These are phyloP conservation scores for Ammodytes dubius DNA, from an alignment of 2,113 vertebrate genomes.

Conservation along the genomic window DNA sequence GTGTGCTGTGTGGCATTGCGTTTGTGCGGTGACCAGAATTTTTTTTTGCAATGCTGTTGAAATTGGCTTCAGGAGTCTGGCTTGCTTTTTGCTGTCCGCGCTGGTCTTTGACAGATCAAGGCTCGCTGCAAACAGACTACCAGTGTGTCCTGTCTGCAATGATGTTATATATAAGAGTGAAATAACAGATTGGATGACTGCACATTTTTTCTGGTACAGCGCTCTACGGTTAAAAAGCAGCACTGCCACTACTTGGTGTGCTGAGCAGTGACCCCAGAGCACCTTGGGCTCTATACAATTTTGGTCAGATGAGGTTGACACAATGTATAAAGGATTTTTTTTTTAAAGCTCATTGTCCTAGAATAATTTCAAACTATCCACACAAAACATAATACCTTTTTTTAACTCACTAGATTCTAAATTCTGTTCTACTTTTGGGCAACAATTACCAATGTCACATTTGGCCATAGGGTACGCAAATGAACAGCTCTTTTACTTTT, in stretches of 20 bases:
- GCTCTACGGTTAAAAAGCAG: not conserved
- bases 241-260: not conserved
- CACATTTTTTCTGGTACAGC: not conserved
- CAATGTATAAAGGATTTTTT: not conserved
- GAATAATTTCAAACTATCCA: not conserved
- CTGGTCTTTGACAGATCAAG: conserved; percentile 9
- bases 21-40: not conserved
- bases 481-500: conserved; percentile 50
- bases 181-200: not conserved
- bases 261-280: not conserved
- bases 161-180: not conserved
- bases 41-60: conserved; percentile 8
- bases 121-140: not conserved
- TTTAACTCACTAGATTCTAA: conserved; percentile 13
- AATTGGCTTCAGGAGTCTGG: not conserved
- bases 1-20: not conserved
- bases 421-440: conserved; percentile 22
- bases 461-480: conserved; percentile 20
- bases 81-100: not conserved
- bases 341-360: not conserved
- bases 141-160: not conserved
- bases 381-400: not conserved
- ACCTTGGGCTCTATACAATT: not conserved
- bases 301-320: not conserved
- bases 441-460: conserved; percentile 26